Percentiles rank a stretch among this genome's conserved stretches.
Evolutionary conservation across 2,113 vertebrate species (phyloP).

Genomic region (Plotosus lineatus): DNA sequence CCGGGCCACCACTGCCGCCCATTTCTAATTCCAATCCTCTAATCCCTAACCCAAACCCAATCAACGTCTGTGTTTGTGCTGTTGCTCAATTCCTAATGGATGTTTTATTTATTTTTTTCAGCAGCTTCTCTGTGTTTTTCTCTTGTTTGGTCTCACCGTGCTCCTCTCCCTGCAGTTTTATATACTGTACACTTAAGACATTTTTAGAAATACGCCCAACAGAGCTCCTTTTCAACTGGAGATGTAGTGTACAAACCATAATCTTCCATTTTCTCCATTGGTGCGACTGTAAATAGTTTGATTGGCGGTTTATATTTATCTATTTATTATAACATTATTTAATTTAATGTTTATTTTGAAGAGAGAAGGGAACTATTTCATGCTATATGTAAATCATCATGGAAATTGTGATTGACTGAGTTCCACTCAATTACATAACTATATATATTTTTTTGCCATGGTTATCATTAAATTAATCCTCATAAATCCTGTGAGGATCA

Average conservation of each 20-base stretch:
- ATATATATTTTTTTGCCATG: conserved; percentile 18
- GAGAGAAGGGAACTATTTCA: background rate
- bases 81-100: conserved; percentile 20
- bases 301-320: background rate
- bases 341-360: background rate
- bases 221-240: background rate
- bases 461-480: conserved; percentile 26
- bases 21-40: background rate
- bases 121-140: conserved; percentile 11
- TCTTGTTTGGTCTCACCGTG: conserved; percentile 29
- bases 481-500: conserved; percentile 28
- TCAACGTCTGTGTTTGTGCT: conserved; percentile 70
- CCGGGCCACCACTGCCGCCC: too few species aligned
- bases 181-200: background rate
- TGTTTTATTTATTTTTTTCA: conserved; percentile 30
- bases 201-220: conserved; percentile 13
- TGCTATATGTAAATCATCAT: background rate
- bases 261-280: background rate
- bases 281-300: background rate
- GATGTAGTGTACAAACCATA: background rate
- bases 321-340: background rate
- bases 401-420: too few species aligned
- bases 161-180: conserved; percentile 35
- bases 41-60: conserved; percentile 63
- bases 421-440: background rate